A percentile compares a stretch with the other conserved stretches of the same genome.
phyloP scores from a whole-genome alignment of 2,113 vertebrate species.

The Eolophus roseicapilla region DNA sequence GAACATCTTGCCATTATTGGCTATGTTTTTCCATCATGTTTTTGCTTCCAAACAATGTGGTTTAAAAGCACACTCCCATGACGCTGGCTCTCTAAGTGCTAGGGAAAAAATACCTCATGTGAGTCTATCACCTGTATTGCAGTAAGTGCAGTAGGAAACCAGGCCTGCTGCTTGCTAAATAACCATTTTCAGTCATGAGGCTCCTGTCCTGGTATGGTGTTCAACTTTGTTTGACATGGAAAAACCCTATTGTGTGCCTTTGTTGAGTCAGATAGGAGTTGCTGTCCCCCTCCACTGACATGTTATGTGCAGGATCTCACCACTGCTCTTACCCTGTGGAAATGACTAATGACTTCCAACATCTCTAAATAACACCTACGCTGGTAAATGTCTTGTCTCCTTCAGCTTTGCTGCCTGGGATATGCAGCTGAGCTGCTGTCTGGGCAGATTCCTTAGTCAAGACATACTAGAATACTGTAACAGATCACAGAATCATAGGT shows the following conservation, averaged over 20 bases:
- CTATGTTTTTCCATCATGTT: neutral
- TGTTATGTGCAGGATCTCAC: neutral
- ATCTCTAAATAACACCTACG: neutral
- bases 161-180: neutral
- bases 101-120: neutral
- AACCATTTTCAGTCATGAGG: neutral
- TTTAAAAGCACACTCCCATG: neutral
- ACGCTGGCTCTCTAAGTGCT: neutral
- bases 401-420: neutral
- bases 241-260: neutral
- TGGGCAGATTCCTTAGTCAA: neutral
- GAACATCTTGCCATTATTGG: neutral
- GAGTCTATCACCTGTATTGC: neutral
- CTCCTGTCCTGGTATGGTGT: neutral
- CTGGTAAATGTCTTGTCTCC: neutral
- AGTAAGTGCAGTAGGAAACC: neutral
- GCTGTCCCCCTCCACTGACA: neutral
- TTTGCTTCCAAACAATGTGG: neutral
- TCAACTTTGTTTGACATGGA: neutral
- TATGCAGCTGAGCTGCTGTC: neutral
- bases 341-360: neutral
- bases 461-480: neutral
- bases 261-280: neutral
- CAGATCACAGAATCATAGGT: neutral
- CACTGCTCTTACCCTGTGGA: neutral